Conservation (phyloP, 2,797 vertebrate species). For the Lagorchestes hirsutus region DNA sequence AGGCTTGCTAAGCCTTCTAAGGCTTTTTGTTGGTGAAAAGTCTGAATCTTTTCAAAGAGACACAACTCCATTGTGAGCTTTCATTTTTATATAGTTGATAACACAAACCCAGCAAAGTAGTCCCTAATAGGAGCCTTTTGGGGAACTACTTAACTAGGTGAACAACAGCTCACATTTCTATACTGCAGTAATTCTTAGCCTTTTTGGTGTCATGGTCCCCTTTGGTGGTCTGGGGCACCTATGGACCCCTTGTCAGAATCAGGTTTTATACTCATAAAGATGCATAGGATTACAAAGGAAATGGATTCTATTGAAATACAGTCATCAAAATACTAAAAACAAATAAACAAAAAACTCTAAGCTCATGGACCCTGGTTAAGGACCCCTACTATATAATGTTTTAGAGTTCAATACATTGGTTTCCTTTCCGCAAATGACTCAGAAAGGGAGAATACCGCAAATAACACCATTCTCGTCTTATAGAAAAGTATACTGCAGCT, state of each 20-base stretch:
- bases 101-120: not conserved
- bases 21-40: conserved; percentile 17
- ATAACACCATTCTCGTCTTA: not conserved
- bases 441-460: not conserved
- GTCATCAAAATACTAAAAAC: not conserved
- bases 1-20: no score
- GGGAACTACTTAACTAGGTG: not conserved
- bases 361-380: not conserved
- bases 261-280: not conserved
- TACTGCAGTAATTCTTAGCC: not conserved
- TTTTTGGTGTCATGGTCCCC: not conserved
- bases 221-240: not conserved
- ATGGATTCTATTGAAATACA: not conserved
- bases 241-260: not conserved
- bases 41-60: not conserved
- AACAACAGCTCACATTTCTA: not conserved
- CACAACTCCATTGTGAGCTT: not conserved
- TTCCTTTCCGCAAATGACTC: not conserved
- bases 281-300: not conserved
- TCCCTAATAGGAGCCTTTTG: not conserved
- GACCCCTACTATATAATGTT: not conserved
- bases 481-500: not conserved
- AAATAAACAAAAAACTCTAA: not conserved
- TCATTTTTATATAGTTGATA: not conserved
- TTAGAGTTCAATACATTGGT: not conserved